A percentile compares a stretch with the other conserved stretches of the same genome.
Evolutionary conservation across 2,113 vertebrate species (phyloP).

Genomic region (Abramis brama): DNA sequence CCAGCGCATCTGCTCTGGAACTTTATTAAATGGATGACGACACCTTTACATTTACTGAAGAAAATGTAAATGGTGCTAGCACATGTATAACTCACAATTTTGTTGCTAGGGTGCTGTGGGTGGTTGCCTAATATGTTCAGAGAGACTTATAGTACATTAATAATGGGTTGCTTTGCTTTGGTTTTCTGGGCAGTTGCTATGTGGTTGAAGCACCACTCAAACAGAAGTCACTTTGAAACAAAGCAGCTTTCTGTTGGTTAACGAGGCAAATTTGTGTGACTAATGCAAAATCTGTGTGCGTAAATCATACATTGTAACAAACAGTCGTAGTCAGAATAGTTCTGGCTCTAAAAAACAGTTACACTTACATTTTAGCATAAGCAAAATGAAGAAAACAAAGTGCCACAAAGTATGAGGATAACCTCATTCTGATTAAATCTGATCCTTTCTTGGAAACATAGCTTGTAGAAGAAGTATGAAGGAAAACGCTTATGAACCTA

Average conservation of each 20-base stretch:
- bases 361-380: not conserved
- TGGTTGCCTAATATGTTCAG: not conserved
- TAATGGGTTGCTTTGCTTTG: not conserved
- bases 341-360: not conserved
- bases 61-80: not conserved
- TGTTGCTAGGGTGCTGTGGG: not conserved
- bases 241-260: not conserved
- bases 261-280: too few relatives aligned
- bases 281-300: not conserved
- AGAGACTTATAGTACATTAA: not conserved
- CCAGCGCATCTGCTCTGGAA: not conserved
- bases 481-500: not conserved
- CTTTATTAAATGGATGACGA: not conserved
- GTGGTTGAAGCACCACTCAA: not conserved
- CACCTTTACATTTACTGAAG: not conserved
- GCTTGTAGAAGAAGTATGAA: not conserved
- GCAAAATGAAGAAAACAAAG: not conserved
- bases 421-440: not conserved
- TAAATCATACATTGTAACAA: too few relatives aligned
- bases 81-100: not conserved
- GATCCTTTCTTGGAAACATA: not conserved
- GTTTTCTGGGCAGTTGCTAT: too few relatives aligned
- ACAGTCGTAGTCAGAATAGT: too few relatives aligned
- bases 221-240: not conserved
- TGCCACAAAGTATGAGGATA: not conserved